Evolutionary conservation across 2,113 vertebrate genomes (phyloP), one percentile per base, ranked within the genome.

Genomic region (Emydocephalus ijimae): DNA sequence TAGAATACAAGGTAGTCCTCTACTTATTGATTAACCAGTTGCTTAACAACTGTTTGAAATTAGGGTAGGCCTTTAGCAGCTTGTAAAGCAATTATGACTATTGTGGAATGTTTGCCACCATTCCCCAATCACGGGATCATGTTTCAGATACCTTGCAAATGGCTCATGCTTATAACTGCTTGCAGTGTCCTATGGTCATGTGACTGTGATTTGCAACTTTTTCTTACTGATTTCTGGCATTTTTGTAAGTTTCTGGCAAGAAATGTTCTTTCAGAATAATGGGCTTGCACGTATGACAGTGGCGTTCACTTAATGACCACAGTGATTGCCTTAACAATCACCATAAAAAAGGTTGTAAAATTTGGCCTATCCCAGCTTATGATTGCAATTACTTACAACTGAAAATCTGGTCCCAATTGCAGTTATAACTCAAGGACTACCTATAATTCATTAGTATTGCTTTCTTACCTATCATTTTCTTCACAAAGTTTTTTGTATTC

Each of bases 401-500:
- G 29, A 15, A 69, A 69, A 34, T 69, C 64, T 69, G 29, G 29
- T 69, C 14, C 29, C 64, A 69, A 69, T 34, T 69, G 12, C 29
- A 69, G 12, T 18, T 69, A 69, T 69, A 69, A 69, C 29, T 15
- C 14, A 69, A 69, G 29, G 14, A 34, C 29, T 34, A 69, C 14
- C 5, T 34, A 64, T 43, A 11, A 85, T 86, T 50, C 24, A 55
- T 26, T 7, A 74, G 59, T 52, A 34, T 69, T 92, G 3, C 88
- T 74, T 85, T 94, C 95, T 97, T 96, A 99, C 99, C 98, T 98
- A 54, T 99, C 98, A 88, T 99, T 99, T 94, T 99, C 99, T 93
- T 99, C 98, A 94, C 98, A 96, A 85, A 99, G 98, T 52, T 97
- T 98, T 96, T 98, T 98, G 96, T 97, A 99, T 91, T 99, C 98